Percentiles rank a stretch among this genome's conserved stretches.
Evolutionary conservation across 2,888 invertebrate genomes (phyloP).

Genomic region (Portevinia maculata): DNA sequence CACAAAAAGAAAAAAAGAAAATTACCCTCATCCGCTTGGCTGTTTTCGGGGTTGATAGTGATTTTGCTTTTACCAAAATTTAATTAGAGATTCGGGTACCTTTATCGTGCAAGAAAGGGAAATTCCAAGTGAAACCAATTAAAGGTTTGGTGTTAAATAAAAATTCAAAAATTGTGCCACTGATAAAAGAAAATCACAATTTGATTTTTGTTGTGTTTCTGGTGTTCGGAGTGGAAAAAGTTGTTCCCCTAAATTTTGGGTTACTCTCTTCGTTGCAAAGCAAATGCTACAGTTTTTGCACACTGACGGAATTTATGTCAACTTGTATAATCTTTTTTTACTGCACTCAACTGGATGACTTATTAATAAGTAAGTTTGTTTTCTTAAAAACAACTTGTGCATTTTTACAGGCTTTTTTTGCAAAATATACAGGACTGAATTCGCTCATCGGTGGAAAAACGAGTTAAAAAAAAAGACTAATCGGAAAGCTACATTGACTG

Average conservation of each 20-base stretch:
- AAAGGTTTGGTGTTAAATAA: constrained; percentile 33
- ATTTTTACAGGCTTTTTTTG: constrained; percentile 31
- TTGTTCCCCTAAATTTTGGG: constrained; percentile 11
- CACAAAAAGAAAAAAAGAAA: constrained; percentile 51
- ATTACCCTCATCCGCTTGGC: constrained; percentile 33
- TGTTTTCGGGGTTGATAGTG: constrained; percentile 43
- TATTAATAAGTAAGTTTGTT: constrained; percentile 59
- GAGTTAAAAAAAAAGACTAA: neutral
- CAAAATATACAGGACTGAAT: constrained; percentile 33
- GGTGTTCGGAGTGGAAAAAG: constrained; percentile 32
- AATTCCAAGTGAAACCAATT: constrained; percentile 54
- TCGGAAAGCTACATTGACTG: no score
- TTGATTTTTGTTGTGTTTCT: constrained; percentile 29
- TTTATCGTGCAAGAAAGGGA: constrained; percentile 23
- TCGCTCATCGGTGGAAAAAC: no score
- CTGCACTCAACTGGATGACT: constrained; percentile 46
- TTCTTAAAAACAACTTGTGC: constrained; percentile 48
- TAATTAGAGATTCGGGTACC: constrained; percentile 45
- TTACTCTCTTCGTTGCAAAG: constrained; percentile 13
- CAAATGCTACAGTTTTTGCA: constrained; percentile 39
- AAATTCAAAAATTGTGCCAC: constrained; percentile 52
- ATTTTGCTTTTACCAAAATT: constrained; percentile 29
- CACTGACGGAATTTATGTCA: constrained; percentile 63
- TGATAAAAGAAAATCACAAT: constrained; percentile 25
- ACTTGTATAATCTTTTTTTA: constrained; percentile 37